Base-by-base conservation (phyloP, 2,888 invertebrate genomes). In the Beris chalybata region DNA sequence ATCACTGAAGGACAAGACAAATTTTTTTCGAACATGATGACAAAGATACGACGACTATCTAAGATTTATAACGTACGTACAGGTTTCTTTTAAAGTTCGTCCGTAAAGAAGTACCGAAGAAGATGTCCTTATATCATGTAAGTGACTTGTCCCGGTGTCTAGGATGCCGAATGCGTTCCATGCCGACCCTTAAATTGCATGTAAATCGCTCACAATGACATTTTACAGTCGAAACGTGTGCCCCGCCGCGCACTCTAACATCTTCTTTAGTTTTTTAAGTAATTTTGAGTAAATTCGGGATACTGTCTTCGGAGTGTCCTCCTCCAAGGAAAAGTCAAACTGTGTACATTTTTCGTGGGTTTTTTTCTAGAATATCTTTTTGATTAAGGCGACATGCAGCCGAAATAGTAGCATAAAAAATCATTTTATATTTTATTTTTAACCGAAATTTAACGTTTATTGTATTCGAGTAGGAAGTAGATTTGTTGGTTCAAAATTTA, bases 211-310 rank as follows among this genome's bases (percentile, higher is more conserved):
- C 61, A 61, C 61, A 65, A 65, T 55, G 45, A 52, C 48, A 44
- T 61, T 61, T 68, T 68, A 61, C 44, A 56, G 65, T 32, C 50
- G 31, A 52, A 61, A 65, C 65, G 68, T 65, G 68, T 68, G 68
- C 57, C 68, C 68, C 65, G 68, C 50, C 13, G 68, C 44, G 68
- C 22, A 9, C 47, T 31, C 11, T 44, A 38, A 50, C 31, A 50
- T 61, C 29, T 15, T 30, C 6, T 47, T 38, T 15, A 22, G 9
- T 61, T 61, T 61, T 50, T 55, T 43, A 47, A n/a, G n/a, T 6
- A n/a, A 13, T 47, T n/a, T n/a, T 47, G 12, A 12, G 22, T 22
- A 22, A 47, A 47, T 2, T n/a, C 47, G 15, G 47, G 47, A 13
- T 47, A 3, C 1, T 15, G 47, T 47, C 15, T 47, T 12, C 12